Percentiles rank a stretch among this genome's conserved stretches.
These are phyloP conservation scores for Pachycephala philippinensis DNA, from an alignment of 2,113 vertebrate species.

Conservation along the genomic window DNA sequence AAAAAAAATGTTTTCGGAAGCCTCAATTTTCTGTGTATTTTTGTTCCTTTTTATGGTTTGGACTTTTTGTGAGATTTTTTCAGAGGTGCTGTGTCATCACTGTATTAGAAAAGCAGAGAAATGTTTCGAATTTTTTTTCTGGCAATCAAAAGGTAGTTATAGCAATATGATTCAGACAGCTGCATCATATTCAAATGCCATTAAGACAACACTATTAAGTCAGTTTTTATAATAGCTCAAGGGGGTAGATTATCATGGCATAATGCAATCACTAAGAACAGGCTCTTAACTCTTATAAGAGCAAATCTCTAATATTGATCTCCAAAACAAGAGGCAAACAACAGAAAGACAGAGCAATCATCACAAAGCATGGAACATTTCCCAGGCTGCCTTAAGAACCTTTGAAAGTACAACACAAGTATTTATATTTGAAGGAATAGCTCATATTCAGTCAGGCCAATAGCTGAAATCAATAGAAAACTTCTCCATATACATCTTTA, in stretches of 20 bases:
- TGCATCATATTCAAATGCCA: conserved; percentile 47
- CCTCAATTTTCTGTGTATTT: background rate
- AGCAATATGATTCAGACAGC: background rate
- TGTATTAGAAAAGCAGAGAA: background rate
- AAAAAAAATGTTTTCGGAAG: background rate
- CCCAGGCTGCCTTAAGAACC: background rate
- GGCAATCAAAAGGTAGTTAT: background rate
- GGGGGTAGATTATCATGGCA: background rate
- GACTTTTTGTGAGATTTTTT: background rate
- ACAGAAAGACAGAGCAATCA: background rate
- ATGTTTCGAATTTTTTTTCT: background rate
- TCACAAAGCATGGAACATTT: background rate
- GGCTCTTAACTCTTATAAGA: conserved; percentile 16
- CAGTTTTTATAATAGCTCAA: conserved; percentile 34
- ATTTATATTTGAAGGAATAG: background rate
- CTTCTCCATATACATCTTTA: background rate
- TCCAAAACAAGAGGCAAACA: conserved; percentile 14
- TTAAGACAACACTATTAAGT: conserved; percentile 26
- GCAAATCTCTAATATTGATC: conserved; percentile 37
- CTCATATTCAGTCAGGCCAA: background rate
- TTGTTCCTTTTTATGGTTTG: background rate
- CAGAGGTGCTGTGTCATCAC: background rate
- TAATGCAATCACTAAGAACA: conserved; percentile 28
- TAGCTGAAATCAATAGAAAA: background rate
- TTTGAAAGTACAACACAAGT: background rate